Base-by-base conservation (phyloP, 2,797 vertebrate species). In the Geotria australis region DNA sequence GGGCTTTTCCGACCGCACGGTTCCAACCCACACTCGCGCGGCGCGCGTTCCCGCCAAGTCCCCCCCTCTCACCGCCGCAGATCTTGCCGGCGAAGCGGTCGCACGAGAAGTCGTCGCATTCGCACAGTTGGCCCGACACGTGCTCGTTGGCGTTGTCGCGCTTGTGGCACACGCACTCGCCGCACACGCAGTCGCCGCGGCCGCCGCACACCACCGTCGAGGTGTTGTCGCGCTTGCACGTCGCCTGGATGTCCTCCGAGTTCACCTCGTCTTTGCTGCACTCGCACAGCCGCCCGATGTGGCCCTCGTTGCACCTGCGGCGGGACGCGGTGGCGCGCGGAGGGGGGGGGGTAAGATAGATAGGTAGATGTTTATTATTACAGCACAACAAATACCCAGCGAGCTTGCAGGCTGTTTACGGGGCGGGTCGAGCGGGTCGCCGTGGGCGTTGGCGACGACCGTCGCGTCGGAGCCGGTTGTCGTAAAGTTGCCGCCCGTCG, bases 51-150 rank as follows among this genome's bases (percentile, higher is more conserved):
- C n/a, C n/a, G n/a, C n/a, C n/a, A n/a, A n/a, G n/a, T n/a, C n/a
- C n/a, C n/a, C n/a, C n/a, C n/a, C n/a, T n/a, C 24, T 38, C 59
- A 60, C 64, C 64, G 57, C 62, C 62, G 57, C 64, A 63, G 4
- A 60, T 51, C 45, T 60, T 47, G 12, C 61, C 61, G 56, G 60
- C 57, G 58, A 57, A 56, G 47, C 61, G 64, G 47, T 65, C 61
- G 38, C 64, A 63, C 48, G 8, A 61, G 48, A 65, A 59, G 62
- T 65, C 56, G 45, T 62, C 59, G 14, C 64, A 65, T 58, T 63
- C 53, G 57, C 64, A 65, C 56, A 59, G 60, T 51, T 45, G 57
- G 12, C 61, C 62, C 2, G 48, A 62, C 56, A 60, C 58, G 46
- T 24, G 5, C 48, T 63, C 62, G 24, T 38, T 38, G 8, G 62